A percentile compares a stretch with the other conserved stretches of the same genome.
Evolutionary conservation across 1,140 invertebrate species (phyloP).

Genomic region (Drosophila pseudoobscura): DNA sequence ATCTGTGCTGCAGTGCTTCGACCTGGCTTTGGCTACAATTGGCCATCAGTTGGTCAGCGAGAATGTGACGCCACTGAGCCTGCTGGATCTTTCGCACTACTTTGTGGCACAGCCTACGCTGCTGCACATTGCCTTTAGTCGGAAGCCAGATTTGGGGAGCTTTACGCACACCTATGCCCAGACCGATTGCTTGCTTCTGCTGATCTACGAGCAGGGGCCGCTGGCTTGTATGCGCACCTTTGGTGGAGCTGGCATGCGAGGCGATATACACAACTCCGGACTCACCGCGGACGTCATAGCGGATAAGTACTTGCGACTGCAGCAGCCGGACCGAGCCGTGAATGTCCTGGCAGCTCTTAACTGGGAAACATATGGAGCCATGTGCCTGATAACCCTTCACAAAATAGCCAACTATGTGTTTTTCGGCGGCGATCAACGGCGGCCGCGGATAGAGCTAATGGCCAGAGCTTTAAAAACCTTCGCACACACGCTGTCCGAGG

Average conservation of each 20-base stretch:
- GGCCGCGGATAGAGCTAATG: slow-evolving; percentile 87
- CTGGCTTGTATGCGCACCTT: slow-evolving; percentile 75
- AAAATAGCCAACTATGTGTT: slow-evolving; percentile 88
- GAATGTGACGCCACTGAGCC: slow-evolving; percentile 86
- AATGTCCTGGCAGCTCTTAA: slow-evolving; percentile 87
- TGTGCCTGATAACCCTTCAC: slow-evolving; percentile 88
- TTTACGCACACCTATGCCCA: slow-evolving; percentile 84
- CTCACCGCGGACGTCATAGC: slow-evolving; percentile 86
- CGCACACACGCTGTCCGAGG: slow-evolving; percentile 86
- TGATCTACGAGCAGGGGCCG: slow-evolving; percentile 87
- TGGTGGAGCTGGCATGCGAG: slow-evolving; percentile 73
- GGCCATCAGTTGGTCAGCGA: slow-evolving; percentile 88
- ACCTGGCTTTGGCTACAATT: slow-evolving; percentile 88
- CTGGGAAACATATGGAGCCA: slow-evolving; percentile 89
- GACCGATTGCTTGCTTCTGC: slow-evolving; percentile 84
- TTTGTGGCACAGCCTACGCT: slow-evolving; percentile 86
- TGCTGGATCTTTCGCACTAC: slow-evolving; percentile 88
- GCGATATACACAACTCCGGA: slow-evolving; percentile 83
- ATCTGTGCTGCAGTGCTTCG: slow-evolving; percentile 91
- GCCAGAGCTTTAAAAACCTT: slow-evolving; percentile 90
- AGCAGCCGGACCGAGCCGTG: slow-evolving; percentile 88
- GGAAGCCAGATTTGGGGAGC: slow-evolving; percentile 84
- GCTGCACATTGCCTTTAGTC: slow-evolving; percentile 85
- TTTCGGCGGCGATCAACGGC: slow-evolving; percentile 84
- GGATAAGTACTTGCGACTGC: slow-evolving; percentile 87